Evolutionary conservation across 2,888 invertebrate species (phyloP).

Genomic region (Anthrax anthrax): DNA sequence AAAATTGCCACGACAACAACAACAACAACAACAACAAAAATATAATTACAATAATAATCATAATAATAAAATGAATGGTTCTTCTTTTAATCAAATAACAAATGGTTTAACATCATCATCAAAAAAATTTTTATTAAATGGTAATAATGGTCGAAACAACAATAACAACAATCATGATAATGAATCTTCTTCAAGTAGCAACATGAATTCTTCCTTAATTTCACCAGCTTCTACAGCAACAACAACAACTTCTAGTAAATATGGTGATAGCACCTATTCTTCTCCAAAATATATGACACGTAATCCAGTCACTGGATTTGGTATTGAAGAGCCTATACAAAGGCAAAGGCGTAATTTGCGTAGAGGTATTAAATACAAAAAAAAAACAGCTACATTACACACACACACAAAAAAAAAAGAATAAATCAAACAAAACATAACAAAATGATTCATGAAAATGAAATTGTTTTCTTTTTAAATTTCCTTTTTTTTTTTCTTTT

Average conservation of each 20-base stretch:
- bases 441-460: no score
- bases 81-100: not conserved
- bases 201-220: not conserved
- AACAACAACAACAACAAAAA: not conserved
- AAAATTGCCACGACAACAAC: not conserved
- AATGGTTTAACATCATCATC: not conserved
- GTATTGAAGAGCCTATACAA: constrained; percentile 19
- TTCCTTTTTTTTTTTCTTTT: no score
- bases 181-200: not conserved
- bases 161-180: constrained; percentile 4
- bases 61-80: not conserved
- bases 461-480: no score
- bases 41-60: not conserved
- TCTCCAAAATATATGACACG: constrained; percentile 13
- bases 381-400: no score
- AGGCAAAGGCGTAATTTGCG: constrained; percentile 17
- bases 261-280: not conserved
- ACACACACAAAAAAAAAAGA: no score
- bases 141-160: not conserved
- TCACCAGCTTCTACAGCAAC: not conserved
- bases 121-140: not conserved
- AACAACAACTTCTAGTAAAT: not conserved
- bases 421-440: no score
- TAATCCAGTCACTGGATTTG: constrained; percentile 24
- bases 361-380: constrained; percentile 12